Evolutionary conservation across 2,113 vertebrate genomes (phyloP).

Genomic region (Donacobius atricapilla): DNA sequence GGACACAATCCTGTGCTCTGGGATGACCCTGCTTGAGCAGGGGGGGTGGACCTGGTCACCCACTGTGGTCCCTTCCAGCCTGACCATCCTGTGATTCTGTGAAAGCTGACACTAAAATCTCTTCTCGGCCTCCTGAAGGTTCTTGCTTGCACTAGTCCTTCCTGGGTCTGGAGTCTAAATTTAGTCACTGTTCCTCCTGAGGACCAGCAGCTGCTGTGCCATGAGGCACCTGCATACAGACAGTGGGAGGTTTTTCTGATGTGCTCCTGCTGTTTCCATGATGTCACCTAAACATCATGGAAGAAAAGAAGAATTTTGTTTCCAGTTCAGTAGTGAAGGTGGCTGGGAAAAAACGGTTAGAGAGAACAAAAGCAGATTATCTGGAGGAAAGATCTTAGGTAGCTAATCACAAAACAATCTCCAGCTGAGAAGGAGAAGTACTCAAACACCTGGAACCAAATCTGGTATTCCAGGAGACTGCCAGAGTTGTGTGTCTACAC

Average conservation of each 20-base stretch:
- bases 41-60: background rate
- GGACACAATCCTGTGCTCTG: background rate
- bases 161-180: background rate
- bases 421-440: background rate
- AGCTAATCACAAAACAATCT: background rate
- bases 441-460: background rate
- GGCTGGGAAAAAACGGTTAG: background rate
- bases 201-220: background rate
- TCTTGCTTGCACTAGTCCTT: background rate
- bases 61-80: background rate
- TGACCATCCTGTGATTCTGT: background rate
- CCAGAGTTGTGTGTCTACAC: background rate
- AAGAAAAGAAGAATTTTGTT: background rate
- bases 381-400: background rate
- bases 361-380: background rate
- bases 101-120: background rate
- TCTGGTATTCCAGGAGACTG: background rate
- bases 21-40: background rate
- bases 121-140: background rate
- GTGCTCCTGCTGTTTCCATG: background rate
- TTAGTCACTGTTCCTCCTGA: background rate
- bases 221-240: background rate
- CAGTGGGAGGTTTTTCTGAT: background rate
- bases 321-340: background rate
- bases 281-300: background rate